Conservation (phyloP, 2,113 vertebrate genomes). For the Fulica atra region DNA sequence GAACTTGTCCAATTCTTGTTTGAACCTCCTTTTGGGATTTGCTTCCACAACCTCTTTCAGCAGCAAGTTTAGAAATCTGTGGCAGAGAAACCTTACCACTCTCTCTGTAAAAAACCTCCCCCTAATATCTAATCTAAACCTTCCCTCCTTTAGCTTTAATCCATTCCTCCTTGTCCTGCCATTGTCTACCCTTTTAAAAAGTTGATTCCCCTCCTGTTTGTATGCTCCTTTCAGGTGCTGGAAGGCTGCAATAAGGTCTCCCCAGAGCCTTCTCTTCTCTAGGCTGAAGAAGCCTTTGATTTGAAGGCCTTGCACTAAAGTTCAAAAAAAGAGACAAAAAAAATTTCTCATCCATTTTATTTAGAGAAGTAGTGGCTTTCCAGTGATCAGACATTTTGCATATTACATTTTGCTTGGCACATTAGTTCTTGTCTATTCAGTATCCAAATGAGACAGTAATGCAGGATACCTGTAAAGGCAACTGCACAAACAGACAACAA, state of each 20-base stretch:
- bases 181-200: too few species aligned
- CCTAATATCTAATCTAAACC: too few species aligned
- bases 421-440: not conserved
- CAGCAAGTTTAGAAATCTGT: not conserved
- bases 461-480: not conserved
- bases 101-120: too few species aligned
- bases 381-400: not conserved
- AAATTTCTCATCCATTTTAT: not conserved
- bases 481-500: not conserved
- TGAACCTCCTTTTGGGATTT: not conserved
- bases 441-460: not conserved
- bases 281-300: not conserved
- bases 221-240: too few species aligned
- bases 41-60: not conserved
- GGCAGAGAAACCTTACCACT: too few species aligned
- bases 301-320: not conserved
- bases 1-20: not conserved
- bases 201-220: too few species aligned
- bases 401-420: not conserved
- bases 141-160: too few species aligned
- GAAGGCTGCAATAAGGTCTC: too few species aligned
- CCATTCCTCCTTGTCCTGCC: too few species aligned
- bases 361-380: not conserved
- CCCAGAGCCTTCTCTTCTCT: too few species aligned
- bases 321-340: not conserved